Evolutionary conservation across 2,113 vertebrate genomes (phyloP).

Genomic region (Zosterops japonicus): DNA sequence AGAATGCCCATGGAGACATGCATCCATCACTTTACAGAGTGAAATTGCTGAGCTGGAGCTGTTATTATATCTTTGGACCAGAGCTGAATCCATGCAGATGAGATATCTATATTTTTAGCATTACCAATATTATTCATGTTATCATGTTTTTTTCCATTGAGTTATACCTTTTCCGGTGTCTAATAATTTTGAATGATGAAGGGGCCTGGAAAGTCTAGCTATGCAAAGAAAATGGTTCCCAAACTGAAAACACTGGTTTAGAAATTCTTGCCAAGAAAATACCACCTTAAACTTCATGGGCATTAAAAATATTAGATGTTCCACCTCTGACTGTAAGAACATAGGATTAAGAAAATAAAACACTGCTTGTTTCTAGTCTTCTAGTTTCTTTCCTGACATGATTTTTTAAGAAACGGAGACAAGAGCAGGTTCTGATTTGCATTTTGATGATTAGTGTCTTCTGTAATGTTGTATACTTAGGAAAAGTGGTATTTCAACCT

Average conservation of each 20-base stretch:
- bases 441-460: neutral
- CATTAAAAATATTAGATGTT: neutral
- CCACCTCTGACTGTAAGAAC: neutral
- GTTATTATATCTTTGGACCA: neutral
- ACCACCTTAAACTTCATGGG: neutral
- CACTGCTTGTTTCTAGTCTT: neutral
- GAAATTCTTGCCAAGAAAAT: neutral
- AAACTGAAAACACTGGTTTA: neutral
- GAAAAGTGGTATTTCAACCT: neutral
- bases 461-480: neutral
- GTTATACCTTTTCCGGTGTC: neutral
- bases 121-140: neutral
- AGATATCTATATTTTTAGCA: neutral
- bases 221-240: neutral
- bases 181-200: neutral
- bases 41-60: neutral
- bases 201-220: neutral
- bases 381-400: rapidly evolving
- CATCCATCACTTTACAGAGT: neutral
- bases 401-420: neutral
- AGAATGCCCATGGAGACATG: neutral
- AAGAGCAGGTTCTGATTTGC: neutral
- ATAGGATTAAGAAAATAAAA: neutral
- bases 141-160: neutral
- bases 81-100: neutral